Evolutionary conservation across 1,140 invertebrate species (phyloP).

Genomic region (Fopius arisanus): DNA sequence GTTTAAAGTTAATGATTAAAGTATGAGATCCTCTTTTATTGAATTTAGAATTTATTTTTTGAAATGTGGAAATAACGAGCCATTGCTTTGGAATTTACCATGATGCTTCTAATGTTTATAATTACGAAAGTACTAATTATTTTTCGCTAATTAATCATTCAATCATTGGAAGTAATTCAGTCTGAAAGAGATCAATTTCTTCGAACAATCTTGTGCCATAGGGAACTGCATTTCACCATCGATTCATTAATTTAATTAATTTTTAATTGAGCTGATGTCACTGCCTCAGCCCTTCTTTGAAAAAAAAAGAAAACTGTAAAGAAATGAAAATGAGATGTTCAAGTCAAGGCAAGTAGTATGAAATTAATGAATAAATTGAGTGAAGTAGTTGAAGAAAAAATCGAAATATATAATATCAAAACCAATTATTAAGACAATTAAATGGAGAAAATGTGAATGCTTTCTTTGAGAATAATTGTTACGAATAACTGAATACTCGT

Average conservation of each 20-base stretch:
- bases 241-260: conserved; percentile 20
- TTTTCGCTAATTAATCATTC: too few relatives aligned
- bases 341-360: neutral
- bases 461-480: neutral
- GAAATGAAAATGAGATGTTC: neutral
- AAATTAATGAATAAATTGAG: too few relatives aligned
- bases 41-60: neutral
- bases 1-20: neutral
- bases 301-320: neutral
- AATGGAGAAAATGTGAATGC: too few relatives aligned
- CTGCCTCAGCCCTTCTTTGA: conserved; percentile 36
- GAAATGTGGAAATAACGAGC: neutral
- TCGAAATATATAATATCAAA: neutral
- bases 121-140: neutral
- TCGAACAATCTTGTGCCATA: conserved; percentile 22
- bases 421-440: neutral
- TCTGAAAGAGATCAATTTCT: too few relatives aligned
- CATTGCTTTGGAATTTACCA: neutral
- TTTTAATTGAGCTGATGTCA: conserved; percentile 39
- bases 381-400: too few relatives aligned
- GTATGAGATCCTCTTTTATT: neutral
- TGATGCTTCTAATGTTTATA: neutral
- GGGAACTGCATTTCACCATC: conserved; percentile 10
- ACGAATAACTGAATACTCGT: neutral
- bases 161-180: too few relatives aligned